phyloP scores from a whole-genome alignment of 2,113 vertebrate species.

The Nymphicus hollandicus region DNA sequence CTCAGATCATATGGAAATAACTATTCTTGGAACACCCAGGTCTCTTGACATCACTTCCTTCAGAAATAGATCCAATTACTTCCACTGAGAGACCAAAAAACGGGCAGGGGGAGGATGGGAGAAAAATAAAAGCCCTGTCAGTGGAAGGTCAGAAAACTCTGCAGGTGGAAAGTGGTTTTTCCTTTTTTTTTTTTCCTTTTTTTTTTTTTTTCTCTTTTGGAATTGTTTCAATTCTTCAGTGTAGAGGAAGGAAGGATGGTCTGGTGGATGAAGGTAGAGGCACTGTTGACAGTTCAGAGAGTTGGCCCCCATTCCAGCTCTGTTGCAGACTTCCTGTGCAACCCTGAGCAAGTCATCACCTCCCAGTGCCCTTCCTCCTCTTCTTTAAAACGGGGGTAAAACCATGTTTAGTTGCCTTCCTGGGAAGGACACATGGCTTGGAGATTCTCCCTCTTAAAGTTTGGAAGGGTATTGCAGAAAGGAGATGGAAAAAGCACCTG shows the following conservation, averaged over 20 bases:
- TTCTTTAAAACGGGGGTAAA: not conserved
- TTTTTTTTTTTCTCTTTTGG: not conserved
- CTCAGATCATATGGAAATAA: slow-evolving; percentile 47
- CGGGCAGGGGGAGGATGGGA: not conserved
- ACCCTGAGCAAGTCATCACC: slow-evolving; percentile 30
- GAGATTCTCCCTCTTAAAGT: not conserved
- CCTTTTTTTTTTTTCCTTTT: not conserved
- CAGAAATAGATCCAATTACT: slow-evolving; percentile 28
- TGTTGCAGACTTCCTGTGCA: slow-evolving; percentile 47
- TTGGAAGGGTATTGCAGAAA: not conserved
- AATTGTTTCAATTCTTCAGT: slow-evolving; percentile 11
- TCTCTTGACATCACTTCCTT: slow-evolving; percentile 61
- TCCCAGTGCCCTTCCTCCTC: slow-evolving; percentile 21
- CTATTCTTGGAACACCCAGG: slow-evolving; percentile 45
- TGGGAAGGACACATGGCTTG: not conserved
- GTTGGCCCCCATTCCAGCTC: not conserved
- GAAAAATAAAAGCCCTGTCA: slow-evolving; percentile 16
- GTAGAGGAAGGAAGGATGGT: slow-evolving; percentile 48
- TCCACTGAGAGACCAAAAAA: slow-evolving; percentile 2
- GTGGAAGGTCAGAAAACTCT: slow-evolving; percentile 24
- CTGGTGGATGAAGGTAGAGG: slow-evolving; percentile 35
- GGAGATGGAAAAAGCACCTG: not conserved
- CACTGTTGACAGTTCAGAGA: slow-evolving; percentile 15
- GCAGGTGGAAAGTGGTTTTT: not conserved
- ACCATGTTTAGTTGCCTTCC: not conserved